Conservation (phyloP, 2,113 vertebrate genomes). For the Odocoileus hemionus region DNA sequence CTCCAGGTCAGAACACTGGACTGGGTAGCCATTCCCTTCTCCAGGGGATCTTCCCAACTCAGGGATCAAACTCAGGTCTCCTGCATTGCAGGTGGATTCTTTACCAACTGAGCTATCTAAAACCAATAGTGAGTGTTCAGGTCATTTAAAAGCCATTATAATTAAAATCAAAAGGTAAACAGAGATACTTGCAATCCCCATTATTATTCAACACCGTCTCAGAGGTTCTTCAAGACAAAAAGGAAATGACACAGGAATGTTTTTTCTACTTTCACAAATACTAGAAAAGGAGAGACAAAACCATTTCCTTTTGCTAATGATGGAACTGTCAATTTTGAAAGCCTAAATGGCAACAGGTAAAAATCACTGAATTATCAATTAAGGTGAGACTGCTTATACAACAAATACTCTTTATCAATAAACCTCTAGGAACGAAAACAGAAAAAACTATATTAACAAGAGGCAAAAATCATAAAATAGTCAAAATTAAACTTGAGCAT, state of each 20-base stretch:
- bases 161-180: neutral
- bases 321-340: neutral
- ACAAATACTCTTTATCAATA: neutral
- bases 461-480: neutral
- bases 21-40: neutral
- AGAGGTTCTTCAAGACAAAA: neutral
- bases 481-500: neutral
- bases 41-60: neutral
- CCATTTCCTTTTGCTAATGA: neutral
- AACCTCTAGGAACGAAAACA: neutral
- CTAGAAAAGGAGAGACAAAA: neutral
- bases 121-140: neutral
- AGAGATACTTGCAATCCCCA: neutral
- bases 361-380: constrained; percentile 4
- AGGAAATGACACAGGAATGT: neutral
- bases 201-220: neutral
- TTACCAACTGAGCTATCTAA: neutral
- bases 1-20: neutral
- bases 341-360: neutral
- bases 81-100: neutral
- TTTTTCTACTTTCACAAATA: neutral
- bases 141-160: neutral
- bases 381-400: neutral
- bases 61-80: neutral
- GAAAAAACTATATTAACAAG: neutral